Conservation (phyloP, 2,797 vertebrate species). For the Lemur catta region DNA sequence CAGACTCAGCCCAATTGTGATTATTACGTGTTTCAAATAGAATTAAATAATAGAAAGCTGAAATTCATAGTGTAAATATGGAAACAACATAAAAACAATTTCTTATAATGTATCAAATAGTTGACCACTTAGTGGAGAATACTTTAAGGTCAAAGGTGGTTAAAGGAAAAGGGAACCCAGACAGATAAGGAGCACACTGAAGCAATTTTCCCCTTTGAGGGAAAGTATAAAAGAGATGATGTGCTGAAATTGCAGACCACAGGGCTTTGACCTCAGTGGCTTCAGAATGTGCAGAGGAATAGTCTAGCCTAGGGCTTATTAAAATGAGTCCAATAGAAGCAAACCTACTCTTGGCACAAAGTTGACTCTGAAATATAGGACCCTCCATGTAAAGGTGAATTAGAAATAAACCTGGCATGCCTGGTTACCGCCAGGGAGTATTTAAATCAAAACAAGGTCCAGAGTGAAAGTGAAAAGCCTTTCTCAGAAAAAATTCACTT, state of each 20-base stretch:
- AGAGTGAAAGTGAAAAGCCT: neutral
- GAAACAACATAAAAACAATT: neutral
- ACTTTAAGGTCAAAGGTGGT: neutral
- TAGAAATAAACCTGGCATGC: neutral
- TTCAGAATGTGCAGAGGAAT: neutral
- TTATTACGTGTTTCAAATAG: neutral
- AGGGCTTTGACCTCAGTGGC: neutral
- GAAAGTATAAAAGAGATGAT: neutral
- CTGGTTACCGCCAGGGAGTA: neutral
- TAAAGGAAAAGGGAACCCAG: neutral
- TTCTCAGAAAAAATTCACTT: neutral
- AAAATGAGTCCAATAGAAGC: neutral
- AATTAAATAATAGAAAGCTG: neutral
- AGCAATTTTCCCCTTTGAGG: neutral
- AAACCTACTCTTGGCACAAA: neutral
- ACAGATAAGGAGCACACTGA: neutral
- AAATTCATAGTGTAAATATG: neutral
- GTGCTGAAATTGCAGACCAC: neutral
- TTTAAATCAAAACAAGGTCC: neutral
- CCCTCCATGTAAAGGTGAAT: neutral
- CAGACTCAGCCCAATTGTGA: neutral
- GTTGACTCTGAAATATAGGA: neutral
- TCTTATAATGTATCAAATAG: neutral
- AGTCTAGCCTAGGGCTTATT: neutral
- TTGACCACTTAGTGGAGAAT: neutral